phyloP scores from a whole-genome alignment of 2,797 vertebrate species.

The Diplodus puntazzo region DNA sequence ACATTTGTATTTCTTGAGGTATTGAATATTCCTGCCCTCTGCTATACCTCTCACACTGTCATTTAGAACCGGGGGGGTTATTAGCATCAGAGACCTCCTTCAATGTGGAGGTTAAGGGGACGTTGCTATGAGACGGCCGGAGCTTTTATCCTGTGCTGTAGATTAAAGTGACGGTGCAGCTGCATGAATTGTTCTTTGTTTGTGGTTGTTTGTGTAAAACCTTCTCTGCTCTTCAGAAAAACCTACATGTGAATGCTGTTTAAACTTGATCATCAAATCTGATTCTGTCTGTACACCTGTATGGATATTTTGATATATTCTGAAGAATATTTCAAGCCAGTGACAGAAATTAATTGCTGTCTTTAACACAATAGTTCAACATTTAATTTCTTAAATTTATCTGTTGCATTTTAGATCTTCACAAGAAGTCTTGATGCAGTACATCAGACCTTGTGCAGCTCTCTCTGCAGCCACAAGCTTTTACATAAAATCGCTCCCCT shows the following conservation, averaged over 20 bases:
- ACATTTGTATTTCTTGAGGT: neutral
- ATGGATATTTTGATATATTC: neutral
- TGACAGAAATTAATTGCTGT: neutral
- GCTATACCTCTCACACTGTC: neutral
- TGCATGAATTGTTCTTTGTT: neutral
- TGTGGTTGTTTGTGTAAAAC: constrained; percentile 1
- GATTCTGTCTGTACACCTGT: neutral
- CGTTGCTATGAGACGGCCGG: constrained; percentile 64
- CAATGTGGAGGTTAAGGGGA: constrained; percentile 16
- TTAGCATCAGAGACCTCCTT: constrained; percentile 50
- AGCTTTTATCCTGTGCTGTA: constrained; percentile 39
- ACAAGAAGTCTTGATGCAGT: too few species aligned
- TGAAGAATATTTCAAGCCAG: neutral
- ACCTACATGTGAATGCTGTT: neutral
- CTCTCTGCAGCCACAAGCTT: too few species aligned
- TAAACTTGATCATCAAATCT: neutral
- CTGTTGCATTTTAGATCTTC: too few species aligned
- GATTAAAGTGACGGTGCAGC: constrained; percentile 32
- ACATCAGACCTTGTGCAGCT: too few species aligned
- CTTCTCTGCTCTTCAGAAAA: neutral
- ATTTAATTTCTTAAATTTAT: too few species aligned
- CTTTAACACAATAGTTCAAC: too few species aligned
- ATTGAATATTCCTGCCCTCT: neutral
- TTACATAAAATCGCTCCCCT: too few species aligned
- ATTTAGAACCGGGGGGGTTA: constrained; percentile 15